A percentile compares a stretch with the other conserved stretches of the same genome.
These are phyloP conservation scores for Helicoverpa zea DNA, from an alignment of 1,140 invertebrate genomes.

Conservation along the genomic window DNA sequence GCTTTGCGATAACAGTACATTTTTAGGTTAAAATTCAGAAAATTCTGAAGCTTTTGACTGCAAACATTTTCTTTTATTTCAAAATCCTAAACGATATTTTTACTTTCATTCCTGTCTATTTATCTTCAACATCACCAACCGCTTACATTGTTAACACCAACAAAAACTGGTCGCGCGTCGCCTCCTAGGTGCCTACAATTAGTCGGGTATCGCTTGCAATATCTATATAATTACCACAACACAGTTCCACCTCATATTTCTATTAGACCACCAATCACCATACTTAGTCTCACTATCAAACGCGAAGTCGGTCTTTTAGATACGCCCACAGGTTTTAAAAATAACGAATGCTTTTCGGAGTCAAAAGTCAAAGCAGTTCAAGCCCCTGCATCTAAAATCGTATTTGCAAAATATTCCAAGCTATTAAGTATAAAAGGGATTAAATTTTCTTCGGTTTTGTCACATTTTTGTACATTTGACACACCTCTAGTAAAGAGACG, in stretches of 20 bases:
- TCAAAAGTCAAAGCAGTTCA: conserved; percentile 20
- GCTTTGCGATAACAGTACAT: too few species aligned
- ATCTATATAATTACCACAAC: conserved; percentile 58
- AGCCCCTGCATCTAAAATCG: conserved; percentile 7
- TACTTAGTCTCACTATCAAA: conserved; percentile 5
- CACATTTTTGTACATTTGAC: conserved; percentile 19
- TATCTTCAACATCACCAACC: neutral
- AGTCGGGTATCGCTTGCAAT: conserved; percentile 53
- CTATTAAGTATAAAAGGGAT: conserved; percentile 31
- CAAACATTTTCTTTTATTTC: neutral
- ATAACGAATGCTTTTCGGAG: neutral
- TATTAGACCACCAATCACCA: conserved; percentile 33
- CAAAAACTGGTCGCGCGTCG: conserved; percentile 29
- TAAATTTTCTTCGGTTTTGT: conserved; percentile 18
- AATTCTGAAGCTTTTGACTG: neutral
- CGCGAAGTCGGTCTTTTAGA: neutral
- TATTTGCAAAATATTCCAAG: conserved; percentile 29
- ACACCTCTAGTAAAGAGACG: conserved; percentile 35
- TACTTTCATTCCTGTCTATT: neutral
- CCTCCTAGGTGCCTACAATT: conserved; percentile 60
- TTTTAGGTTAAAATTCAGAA: too few species aligned
- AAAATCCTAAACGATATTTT: neutral
- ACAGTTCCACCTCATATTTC: conserved; percentile 28
- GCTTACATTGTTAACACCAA: conserved; percentile 29
- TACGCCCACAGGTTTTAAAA: neutral